phyloP scores from a whole-genome alignment of 2,797 vertebrate genomes.

The Euthynnus affinis region DNA sequence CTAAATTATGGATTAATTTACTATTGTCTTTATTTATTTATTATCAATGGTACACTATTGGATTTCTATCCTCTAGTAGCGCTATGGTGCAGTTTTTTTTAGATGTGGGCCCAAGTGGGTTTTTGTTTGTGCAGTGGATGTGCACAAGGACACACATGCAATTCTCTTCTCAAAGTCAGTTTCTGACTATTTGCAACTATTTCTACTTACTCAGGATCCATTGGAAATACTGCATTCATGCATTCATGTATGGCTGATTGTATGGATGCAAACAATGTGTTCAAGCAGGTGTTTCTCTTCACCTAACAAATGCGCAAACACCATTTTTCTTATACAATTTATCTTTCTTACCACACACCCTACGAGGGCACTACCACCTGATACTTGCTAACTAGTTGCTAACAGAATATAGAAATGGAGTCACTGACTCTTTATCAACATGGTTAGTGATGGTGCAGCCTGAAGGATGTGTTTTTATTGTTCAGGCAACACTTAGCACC shows the following conservation, averaged over 20 bases:
- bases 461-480: slow-evolving; percentile 52
- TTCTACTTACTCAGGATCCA: not conserved
- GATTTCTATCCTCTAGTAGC: no score
- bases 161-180: not conserved
- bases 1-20: not conserved
- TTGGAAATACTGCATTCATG: not conserved
- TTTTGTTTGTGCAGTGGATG: no score
- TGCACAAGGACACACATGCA: no score
- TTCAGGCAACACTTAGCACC: slow-evolving; percentile 56
- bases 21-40: not conserved
- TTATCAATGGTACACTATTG: not conserved
- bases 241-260: not conserved
- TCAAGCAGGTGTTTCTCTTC: not conserved
- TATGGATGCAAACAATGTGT: not conserved
- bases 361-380: not conserved
- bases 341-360: not conserved
- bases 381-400: slow-evolving; percentile 1
- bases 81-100: no score
- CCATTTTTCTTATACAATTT: not conserved
- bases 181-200: no score
- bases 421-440: slow-evolving; percentile 43
- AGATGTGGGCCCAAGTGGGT: no score
- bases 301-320: slow-evolving; percentile 4
- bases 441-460: slow-evolving; percentile 33
- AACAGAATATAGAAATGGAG: slow-evolving; percentile 34